A percentile compares a stretch with the other conserved stretches of the same genome.
These are phyloP conservation scores for Glaucidium brasilianum DNA, from an alignment of 2,113 vertebrate species.

Conservation along the genomic window DNA sequence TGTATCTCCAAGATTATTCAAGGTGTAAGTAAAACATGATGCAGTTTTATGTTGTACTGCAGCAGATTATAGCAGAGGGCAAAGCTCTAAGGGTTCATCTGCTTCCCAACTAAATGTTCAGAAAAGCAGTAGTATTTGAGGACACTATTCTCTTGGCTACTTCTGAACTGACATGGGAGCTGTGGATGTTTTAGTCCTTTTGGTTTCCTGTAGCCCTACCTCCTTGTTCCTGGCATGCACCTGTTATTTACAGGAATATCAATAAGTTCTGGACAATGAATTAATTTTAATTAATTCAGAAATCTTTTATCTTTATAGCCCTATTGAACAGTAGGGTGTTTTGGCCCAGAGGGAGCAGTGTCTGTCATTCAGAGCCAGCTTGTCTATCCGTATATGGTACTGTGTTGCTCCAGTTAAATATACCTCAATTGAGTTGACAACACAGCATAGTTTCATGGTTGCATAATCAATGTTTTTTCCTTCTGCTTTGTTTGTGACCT, in stretches of 20 bases:
- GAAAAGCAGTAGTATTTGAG: neutral
- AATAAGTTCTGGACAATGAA: neutral
- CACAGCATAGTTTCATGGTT: conserved; percentile 45
- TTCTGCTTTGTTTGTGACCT: conserved; percentile 50
- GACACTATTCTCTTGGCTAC: neutral
- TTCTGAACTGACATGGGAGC: neutral
- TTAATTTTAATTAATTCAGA: neutral
- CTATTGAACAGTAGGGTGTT: neutral
- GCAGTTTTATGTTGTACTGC: neutral
- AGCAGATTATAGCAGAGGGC: neutral
- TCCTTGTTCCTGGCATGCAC: neutral
- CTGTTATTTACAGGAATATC: neutral
- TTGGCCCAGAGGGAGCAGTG: neutral
- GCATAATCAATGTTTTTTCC: conserved; percentile 40
- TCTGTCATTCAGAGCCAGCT: neutral
- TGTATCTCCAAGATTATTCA: neutral
- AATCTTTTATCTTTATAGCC: neutral
- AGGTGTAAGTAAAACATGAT: neutral
- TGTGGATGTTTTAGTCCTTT: neutral
- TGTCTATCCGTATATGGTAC: conserved; percentile 51
- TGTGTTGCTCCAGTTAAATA: conserved; percentile 52
- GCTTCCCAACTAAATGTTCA: neutral
- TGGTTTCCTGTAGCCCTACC: neutral
- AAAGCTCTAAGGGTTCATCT: neutral
- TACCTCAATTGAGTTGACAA: conserved; percentile 48